Conservation (phyloP, 1,140 invertebrate species). For the Drosophila rufa region DNA sequence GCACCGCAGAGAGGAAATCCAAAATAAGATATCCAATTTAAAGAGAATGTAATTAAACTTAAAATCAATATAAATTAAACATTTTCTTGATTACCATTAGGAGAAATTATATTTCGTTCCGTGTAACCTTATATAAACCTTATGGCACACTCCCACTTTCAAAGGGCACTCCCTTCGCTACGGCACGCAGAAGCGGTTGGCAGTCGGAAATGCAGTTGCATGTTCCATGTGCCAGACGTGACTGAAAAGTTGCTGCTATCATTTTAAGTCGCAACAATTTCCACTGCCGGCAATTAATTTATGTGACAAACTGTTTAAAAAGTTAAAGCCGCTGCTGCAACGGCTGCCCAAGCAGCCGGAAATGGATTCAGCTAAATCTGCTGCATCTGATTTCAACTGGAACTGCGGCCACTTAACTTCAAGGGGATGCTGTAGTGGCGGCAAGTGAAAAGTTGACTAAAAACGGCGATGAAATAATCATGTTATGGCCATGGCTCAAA, state of each 20-base stretch:
- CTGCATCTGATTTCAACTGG: constrained; percentile 38
- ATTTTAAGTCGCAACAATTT: constrained; percentile 52
- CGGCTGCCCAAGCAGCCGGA: constrained; percentile 40
- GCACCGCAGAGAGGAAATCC: background rate
- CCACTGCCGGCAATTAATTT: constrained; percentile 60
- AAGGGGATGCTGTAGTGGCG: constrained; percentile 19
- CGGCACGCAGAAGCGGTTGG: background rate
- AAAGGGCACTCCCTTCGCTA: background rate
- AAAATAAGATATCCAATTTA: background rate
- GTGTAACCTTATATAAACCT: background rate
- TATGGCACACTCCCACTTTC: background rate
- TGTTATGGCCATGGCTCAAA: constrained; percentile 46
- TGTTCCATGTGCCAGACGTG: constrained; percentile 57
- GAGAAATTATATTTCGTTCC: background rate
- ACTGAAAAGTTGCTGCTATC: constrained; percentile 66
- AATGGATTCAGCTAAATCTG: constrained; percentile 27
- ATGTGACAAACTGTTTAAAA: constrained; percentile 60
- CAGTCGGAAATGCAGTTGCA: constrained; percentile 20
- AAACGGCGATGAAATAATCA: constrained; percentile 57
- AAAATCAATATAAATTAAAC: no score
- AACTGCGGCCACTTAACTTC: constrained; percentile 33
- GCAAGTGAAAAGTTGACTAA: constrained; percentile 30
- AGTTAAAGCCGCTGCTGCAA: constrained; percentile 49
- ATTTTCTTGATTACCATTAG: no score
- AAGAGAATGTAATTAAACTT: no score